These are phyloP conservation scores for Gryon sp. DNA, from an alignment of 1,140 invertebrate genomes.

Conservation along the genomic window DNA sequence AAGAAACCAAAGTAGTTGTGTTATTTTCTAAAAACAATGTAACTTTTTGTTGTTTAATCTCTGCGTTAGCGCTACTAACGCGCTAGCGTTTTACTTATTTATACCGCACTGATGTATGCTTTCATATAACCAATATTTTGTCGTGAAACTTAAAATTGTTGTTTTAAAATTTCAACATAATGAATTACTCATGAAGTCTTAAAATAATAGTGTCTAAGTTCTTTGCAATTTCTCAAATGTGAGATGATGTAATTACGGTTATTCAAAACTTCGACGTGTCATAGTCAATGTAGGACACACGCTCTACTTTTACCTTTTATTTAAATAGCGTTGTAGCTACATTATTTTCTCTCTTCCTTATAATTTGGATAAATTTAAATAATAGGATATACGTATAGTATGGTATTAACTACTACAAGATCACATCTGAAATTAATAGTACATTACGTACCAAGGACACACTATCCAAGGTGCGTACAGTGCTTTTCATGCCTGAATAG, in stretches of 20 bases:
- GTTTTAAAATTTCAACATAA: slow-evolving; percentile 26
- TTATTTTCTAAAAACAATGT: slow-evolving; percentile 26
- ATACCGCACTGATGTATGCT: slow-evolving; percentile 10
- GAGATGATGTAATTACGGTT: slow-evolving; percentile 44
- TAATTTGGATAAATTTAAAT: slow-evolving; percentile 16
- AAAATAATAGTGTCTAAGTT: slow-evolving; percentile 39
- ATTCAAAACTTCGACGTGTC: slow-evolving; percentile 31
- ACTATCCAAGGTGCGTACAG: no score
- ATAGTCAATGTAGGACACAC: slow-evolving; percentile 41
- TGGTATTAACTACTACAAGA: no score
- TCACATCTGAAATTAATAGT: no score
- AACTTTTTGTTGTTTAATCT: slow-evolving; percentile 2
- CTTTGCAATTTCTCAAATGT: slow-evolving; percentile 45
- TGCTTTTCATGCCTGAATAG: no score
- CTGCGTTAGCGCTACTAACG: not conserved
- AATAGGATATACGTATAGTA: slow-evolving; percentile 1
- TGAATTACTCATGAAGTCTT: slow-evolving; percentile 54
- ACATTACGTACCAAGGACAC: no score
- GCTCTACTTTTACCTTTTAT: slow-evolving; percentile 7
- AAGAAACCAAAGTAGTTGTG: slow-evolving; percentile 47
- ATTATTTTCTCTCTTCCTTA: slow-evolving; percentile 25
- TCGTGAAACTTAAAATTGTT: slow-evolving; percentile 23
- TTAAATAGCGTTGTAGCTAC: slow-evolving; percentile 24
- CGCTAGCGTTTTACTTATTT: slow-evolving; percentile 25
- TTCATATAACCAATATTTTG: not conserved